phyloP scores from a whole-genome alignment of 1,140 invertebrate species.

The Yoshiicerus persimilis region DNA sequence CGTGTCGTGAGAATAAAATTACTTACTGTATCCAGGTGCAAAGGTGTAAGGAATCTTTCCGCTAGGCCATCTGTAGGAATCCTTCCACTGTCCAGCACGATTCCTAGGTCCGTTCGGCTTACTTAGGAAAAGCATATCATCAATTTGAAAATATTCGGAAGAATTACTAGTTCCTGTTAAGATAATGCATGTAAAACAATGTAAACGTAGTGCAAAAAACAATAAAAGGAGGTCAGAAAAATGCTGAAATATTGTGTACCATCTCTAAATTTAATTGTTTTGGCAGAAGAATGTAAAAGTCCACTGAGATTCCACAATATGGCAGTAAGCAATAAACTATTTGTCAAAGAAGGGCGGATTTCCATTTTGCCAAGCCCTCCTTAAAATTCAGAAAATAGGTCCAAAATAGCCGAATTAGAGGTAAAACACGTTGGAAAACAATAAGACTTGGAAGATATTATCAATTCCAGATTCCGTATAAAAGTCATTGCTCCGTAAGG shows the following conservation, averaged over 20 bases:
- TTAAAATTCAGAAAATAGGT: neutral
- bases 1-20: neutral
- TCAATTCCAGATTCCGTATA: neutral
- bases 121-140: constrained; percentile 42
- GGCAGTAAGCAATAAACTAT: neutral
- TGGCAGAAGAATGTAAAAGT: neutral
- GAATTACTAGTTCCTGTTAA: neutral
- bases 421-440: neutral
- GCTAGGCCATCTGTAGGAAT: constrained; percentile 41
- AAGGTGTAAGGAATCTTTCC: constrained; percentile 39
- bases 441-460: neutral
- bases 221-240: neutral
- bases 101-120: neutral
- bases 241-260: neutral
- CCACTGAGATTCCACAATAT: neutral
- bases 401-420: neutral
- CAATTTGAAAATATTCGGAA: constrained; percentile 21
- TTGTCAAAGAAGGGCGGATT: neutral
- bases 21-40: constrained; percentile 42
- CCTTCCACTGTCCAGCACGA: constrained; percentile 35
- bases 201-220: neutral
- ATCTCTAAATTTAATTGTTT: neutral
- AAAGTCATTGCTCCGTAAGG: neutral
- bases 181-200: neutral
- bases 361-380: neutral